phyloP scores from a whole-genome alignment of 2,888 invertebrate species.

The Callyntrura sp. region DNA sequence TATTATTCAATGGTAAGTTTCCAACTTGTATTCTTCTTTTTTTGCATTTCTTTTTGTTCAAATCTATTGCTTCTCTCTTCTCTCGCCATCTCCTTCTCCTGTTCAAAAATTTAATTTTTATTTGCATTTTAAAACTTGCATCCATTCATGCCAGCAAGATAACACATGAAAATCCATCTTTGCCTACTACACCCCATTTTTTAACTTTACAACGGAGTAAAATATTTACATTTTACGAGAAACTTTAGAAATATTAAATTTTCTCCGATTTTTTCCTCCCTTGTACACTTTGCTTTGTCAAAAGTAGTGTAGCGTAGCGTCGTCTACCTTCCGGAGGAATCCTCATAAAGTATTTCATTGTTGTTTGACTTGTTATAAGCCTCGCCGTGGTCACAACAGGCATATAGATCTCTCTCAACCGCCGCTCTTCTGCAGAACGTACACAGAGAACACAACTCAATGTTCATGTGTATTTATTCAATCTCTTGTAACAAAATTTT shows the following conservation, averaged over 20 bases:
- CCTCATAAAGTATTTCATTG: slow-evolving; percentile 42
- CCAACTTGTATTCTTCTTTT: not conserved
- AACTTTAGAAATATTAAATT: slow-evolving; percentile 16
- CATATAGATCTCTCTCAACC: too few relatives aligned
- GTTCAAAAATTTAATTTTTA: slow-evolving; percentile 53
- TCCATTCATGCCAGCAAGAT: slow-evolving; percentile 65
- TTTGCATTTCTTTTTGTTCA: too few relatives aligned
- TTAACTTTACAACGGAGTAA: slow-evolving; percentile 1
- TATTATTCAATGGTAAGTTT: slow-evolving; percentile 91
- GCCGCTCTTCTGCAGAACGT: too few relatives aligned
- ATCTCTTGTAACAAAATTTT: slow-evolving; percentile 10
- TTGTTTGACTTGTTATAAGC: not conserved
- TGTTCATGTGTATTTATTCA: not conserved
- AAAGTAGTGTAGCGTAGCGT: not conserved
- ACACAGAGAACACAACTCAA: not conserved
- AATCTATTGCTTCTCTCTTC: slow-evolving; percentile 3
- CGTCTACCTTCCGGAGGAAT: slow-evolving; percentile 65
- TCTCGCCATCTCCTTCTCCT: not conserved
- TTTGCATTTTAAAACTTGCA: slow-evolving; percentile 61
- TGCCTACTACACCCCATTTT: not conserved
- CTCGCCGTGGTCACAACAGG: not conserved
- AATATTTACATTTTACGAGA: slow-evolving; percentile 54
- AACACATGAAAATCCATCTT: too few relatives aligned
- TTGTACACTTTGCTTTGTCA: not conserved
- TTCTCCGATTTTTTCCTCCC: slow-evolving; percentile 44